Evolutionary conservation across 2,113 vertebrate species (phyloP).

Genomic region (Chaetodon trifascialis): DNA sequence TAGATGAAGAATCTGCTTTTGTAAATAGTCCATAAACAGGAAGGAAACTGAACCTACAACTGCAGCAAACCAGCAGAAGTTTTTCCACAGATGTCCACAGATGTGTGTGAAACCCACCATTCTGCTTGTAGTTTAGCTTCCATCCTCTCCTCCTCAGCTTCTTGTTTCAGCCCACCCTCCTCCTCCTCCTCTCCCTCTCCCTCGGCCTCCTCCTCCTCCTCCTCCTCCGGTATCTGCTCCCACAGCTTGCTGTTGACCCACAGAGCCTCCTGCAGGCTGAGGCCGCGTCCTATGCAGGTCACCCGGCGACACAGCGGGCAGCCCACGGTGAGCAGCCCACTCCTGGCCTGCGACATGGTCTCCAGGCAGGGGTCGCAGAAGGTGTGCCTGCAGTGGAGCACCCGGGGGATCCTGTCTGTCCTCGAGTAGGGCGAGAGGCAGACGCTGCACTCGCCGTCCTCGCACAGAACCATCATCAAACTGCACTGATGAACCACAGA

Average conservation of each 20-base stretch:
- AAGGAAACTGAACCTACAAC: background rate
- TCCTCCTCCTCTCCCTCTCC: slow-evolving; percentile 32
- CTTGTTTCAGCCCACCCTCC: slow-evolving; percentile 7
- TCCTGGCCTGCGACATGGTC: slow-evolving; percentile 66
- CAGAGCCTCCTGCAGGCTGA: slow-evolving; percentile 75
- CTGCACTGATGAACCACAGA: background rate
- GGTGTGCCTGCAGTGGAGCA: slow-evolving; percentile 85
- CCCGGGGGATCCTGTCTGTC: slow-evolving; percentile 75
- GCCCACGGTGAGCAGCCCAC: slow-evolving; percentile 68
- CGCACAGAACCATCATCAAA: slow-evolving; percentile 77
- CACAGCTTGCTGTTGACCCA: slow-evolving; percentile 81
- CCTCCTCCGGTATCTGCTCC: slow-evolving; percentile 75
- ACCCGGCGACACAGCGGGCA: slow-evolving; percentile 84
- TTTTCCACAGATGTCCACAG: background rate
- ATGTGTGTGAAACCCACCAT: slow-evolving; percentile 69
- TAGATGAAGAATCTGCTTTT: background rate
- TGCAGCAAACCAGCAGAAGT: background rate
- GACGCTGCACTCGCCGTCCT: slow-evolving; percentile 82
- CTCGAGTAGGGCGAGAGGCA: slow-evolving; percentile 80
- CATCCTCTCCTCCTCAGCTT: slow-evolving; percentile 42
- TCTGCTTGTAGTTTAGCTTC: slow-evolving; percentile 51
- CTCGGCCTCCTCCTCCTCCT: slow-evolving; percentile 40
- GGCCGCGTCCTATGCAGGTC: slow-evolving; percentile 71
- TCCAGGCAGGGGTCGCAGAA: slow-evolving; percentile 83
- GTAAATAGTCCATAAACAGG: background rate